Percentiles rank a stretch among this genome's conserved stretches.
Conservation (phyloP, 2,113 vertebrate genomes). For the human (Homo sapiens) region GRCh38 chr5:72204001-72204500, state of each 20-base stretch:
- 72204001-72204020: not conserved
- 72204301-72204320: not conserved
- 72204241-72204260: not conserved
- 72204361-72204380: no score
- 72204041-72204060: not conserved
- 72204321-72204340: not conserved
- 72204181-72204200: not conserved
- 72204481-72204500: not conserved
- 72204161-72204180: not conserved
- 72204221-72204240: not conserved
- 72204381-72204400: no score
- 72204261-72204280: not conserved
- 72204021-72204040: not conserved
- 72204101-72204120: not conserved
- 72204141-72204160: not conserved
- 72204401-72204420: not conserved
- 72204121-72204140: not conserved
- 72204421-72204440: not conserved
- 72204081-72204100: not conserved
- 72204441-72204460: not conserved
- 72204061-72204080: not conserved
- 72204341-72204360: no score
- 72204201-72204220: not conserved
- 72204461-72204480: not conserved
- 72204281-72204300: not conserved